Base-by-base conservation (phyloP, 2,888 invertebrate genomes). In the Idaea aversata region DNA sequence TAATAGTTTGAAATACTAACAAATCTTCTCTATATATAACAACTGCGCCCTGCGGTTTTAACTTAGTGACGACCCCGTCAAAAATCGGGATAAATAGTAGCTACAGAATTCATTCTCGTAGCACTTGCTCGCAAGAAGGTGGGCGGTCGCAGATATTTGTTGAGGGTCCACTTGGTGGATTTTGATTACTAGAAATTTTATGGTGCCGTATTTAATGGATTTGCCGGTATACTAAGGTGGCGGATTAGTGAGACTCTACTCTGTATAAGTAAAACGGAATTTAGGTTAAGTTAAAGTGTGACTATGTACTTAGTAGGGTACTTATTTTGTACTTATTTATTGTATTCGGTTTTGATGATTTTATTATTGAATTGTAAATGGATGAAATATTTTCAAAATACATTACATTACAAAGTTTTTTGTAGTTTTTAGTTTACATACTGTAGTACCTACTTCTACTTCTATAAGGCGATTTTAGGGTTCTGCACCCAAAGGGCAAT, bases 301-400 rank as follows among this genome's bases (percentile, higher is more conserved):
- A 83, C 84, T 67, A 76, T 77, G 84, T 85, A 86, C 84, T 83
- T 80, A 80, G 75, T 73, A 79, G 74, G 47, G 77, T 77, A 82
- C 83, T 68, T 89, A 90, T 91, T 91, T 91, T 90, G 88, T 90
- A 91, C 88, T 90, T 88, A 90, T 81, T 87, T 83, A 77, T 79
- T 80, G 65, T 76, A 83, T 73, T 71, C 75, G 74, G 77, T 81
- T 88, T 88, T 82, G 79, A 82, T 82, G 81, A 81, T 80, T 79
- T 79, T 76, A 75, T 79, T 76, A 75, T 64, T 70, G 61, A 65
- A 60, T 59, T 35, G 59, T 34, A 63, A n/a, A 25, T 38, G 59
- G 7, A 47, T 36, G 36, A 36, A 36, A 36, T 60, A 15, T 62
- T 61, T 61, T 34, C 59, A 3, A 61, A n/a, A 15, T 47, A 47